Evolutionary conservation across 2,797 vertebrate species (phyloP).

Genomic region (Melanotaenia nigrans): DNA sequence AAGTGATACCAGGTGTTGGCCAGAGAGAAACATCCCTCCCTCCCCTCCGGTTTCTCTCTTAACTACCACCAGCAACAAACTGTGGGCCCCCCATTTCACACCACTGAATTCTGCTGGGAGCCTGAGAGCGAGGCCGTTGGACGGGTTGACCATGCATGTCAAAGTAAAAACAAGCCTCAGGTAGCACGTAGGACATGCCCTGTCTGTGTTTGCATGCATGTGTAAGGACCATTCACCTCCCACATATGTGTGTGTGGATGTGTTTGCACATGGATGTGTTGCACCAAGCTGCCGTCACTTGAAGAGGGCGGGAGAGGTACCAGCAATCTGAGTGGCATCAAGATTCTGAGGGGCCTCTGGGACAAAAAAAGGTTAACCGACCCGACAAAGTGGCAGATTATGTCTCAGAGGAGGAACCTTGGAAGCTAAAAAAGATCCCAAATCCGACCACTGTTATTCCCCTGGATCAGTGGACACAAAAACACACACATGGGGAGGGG

Average conservation of each 20-base stretch:
- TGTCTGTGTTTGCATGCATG: slow-evolving; percentile 3
- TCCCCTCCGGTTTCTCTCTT: slow-evolving; percentile 28
- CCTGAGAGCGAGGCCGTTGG: slow-evolving; percentile 32
- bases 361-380: slow-evolving; percentile 69
- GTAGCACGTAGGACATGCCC: slow-evolving; percentile 37
- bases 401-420: slow-evolving; percentile 57
- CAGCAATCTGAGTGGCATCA: slow-evolving; percentile 36
- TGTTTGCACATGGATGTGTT: slow-evolving; percentile 33
- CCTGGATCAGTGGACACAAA: slow-evolving; percentile 62
- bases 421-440: slow-evolving; percentile 51
- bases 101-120: slow-evolving; percentile 68
- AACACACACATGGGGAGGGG: slow-evolving; percentile 47
- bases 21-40: slow-evolving; percentile 53
- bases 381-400: slow-evolving; percentile 73
- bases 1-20: slow-evolving; percentile 89
- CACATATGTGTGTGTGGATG: slow-evolving; percentile 26
- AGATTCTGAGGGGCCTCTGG: slow-evolving; percentile 48
- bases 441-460: slow-evolving; percentile 59
- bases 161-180: slow-evolving; percentile 60
- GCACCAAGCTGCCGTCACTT: slow-evolving; percentile 29
- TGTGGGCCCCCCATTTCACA: slow-evolving; percentile 78
- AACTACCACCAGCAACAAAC: slow-evolving; percentile 70
- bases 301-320: slow-evolving; percentile 15
- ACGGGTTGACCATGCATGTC: slow-evolving; percentile 51
- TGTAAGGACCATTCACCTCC: not conserved